Conservation (phyloP, 2,797 vertebrate species). For the Potorous gilbertii region DNA sequence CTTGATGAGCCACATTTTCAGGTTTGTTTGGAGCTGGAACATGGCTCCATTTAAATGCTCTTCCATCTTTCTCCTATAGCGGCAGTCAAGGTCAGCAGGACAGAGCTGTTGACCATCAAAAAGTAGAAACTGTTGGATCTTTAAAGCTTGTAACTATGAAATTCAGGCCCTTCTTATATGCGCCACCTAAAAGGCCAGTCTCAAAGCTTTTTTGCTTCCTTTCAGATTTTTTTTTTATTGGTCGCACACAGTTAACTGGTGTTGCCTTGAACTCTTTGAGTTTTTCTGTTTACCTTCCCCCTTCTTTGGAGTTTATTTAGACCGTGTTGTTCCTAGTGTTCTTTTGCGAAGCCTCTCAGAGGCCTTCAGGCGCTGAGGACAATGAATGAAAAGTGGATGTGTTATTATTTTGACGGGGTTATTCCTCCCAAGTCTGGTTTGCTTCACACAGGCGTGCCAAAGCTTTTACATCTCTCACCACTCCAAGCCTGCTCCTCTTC, state of each 20-base stretch:
- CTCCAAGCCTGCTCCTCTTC: conserved; percentile 47
- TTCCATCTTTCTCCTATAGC: conserved; percentile 63
- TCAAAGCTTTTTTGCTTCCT: conserved; percentile 74
- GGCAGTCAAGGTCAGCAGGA: conserved; percentile 76
- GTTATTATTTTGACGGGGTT: conserved; percentile 59
- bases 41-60: conserved; percentile 76
- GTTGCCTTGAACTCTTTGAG: conserved; percentile 73
- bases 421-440: conserved; percentile 45
- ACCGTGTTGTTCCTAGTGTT: conserved; percentile 61
- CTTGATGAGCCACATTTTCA: conserved; percentile 74
- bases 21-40: conserved; percentile 67
- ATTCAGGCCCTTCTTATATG: conserved; percentile 71
- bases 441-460: conserved; percentile 55
- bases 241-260: conserved; percentile 54
- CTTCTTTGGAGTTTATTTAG: conserved; percentile 67
- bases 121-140: conserved; percentile 79
- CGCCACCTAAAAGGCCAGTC: conserved; percentile 69
- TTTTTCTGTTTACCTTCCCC: conserved; percentile 73
- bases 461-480: conserved; percentile 68
- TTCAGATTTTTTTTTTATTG: conserved; percentile 74
- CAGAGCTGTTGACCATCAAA: conserved; percentile 75
- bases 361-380: conserved; percentile 52
- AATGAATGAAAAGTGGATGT: conserved; percentile 72
- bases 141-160: conserved; percentile 76
- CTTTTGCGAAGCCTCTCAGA: conserved; percentile 68